A percentile compares a stretch with the other conserved stretches of the same genome.
phyloP scores from a whole-genome alignment of 1,140 invertebrate species.

The Halesus radiatus region DNA sequence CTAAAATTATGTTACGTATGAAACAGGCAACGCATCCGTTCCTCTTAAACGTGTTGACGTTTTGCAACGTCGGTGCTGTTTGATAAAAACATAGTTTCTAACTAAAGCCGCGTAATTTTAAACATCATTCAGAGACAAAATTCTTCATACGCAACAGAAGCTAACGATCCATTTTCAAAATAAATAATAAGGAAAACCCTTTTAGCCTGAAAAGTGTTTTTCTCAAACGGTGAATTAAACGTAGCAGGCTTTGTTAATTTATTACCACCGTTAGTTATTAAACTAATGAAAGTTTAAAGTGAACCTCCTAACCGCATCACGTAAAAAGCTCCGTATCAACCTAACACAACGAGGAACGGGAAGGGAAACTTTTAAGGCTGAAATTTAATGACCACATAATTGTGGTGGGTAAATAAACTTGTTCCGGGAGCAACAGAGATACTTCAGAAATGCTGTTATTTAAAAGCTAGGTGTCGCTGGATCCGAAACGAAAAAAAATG shows the following conservation, averaged over 20 bases:
- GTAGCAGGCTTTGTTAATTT: constrained; percentile 28
- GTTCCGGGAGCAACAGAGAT: constrained; percentile 2
- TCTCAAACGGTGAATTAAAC: constrained; percentile 30
- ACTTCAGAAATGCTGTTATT: constrained; percentile 28
- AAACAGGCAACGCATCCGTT: too few species aligned
- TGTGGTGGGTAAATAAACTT: constrained; percentile 26
- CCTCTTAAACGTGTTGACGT: too few species aligned
- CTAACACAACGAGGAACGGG: constrained; percentile 6
- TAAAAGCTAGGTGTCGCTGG: constrained; percentile 1
- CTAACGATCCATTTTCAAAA: background rate
- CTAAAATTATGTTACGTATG: too few species aligned
- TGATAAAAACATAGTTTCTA: too few species aligned
- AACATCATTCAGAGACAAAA: background rate
- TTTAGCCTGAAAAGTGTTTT: constrained; percentile 19
- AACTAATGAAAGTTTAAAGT: constrained; percentile 39
- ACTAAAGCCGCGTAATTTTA: background rate
- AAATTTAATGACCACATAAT: constrained; percentile 32
- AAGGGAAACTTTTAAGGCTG: constrained; percentile 12
- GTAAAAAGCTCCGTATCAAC: constrained; percentile 31
- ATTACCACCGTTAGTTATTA: constrained; percentile 37
- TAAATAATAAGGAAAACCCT: background rate
- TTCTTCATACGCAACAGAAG: background rate
- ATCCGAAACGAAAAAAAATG: background rate
- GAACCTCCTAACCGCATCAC: constrained; percentile 13
- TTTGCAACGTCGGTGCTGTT: too few species aligned